Percentiles rank a stretch among this genome's conserved stretches.
phyloP scores from a whole-genome alignment of 2,888 invertebrate genomes.

The Clepsis dumicolana region DNA sequence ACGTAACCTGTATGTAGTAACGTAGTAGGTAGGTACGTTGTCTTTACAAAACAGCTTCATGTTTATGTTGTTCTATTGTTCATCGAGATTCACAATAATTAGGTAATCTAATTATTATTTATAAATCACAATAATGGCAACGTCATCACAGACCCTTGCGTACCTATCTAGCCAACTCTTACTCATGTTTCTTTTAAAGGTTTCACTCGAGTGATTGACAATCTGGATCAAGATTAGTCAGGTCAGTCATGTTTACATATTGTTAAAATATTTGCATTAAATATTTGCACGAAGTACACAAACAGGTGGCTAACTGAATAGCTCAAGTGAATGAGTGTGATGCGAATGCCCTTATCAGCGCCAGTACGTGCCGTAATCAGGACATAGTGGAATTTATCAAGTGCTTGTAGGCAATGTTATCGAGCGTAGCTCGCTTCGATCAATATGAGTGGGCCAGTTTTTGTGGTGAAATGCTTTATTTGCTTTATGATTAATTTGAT shows the following conservation, averaged over 20 bases:
- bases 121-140: neutral
- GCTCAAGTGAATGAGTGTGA: constrained; percentile 66
- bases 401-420: constrained; percentile 56
- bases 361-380: constrained; percentile 67
- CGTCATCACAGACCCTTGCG: neutral
- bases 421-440: constrained; percentile 58
- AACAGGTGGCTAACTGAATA: constrained; percentile 77
- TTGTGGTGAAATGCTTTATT: constrained; percentile 37
- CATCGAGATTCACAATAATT: neutral
- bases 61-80: neutral
- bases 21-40: neutral
- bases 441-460: constrained; percentile 54
- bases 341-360: constrained; percentile 62
- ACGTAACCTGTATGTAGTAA: neutral
- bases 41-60: neutral
- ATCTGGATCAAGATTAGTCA: neutral
- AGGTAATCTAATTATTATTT: neutral
- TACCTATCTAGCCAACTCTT: neutral
- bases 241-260: constrained; percentile 21
- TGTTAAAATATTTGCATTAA: constrained; percentile 50
- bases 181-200: neutral
- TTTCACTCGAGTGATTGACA: neutral
- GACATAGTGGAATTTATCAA: constrained; percentile 67
- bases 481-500: constrained; percentile 15
- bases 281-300: constrained; percentile 58